These are phyloP conservation scores for Oreochromis mossambicus DNA, from an alignment of 2,797 vertebrate genomes.

Conservation along the genomic window DNA sequence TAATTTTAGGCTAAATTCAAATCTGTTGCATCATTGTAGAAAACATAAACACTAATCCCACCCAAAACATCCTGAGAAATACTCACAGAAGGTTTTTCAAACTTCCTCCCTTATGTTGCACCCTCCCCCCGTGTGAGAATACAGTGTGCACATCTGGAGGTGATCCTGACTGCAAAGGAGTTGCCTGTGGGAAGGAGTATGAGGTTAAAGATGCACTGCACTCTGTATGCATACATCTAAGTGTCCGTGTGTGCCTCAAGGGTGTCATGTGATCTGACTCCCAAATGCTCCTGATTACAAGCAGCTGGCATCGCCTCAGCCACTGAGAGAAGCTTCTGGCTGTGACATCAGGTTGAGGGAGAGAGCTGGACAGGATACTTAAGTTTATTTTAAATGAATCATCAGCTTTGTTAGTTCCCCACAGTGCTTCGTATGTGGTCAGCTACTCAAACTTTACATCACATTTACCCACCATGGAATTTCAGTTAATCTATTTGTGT, in stretches of 20 bases:
- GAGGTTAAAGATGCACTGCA: slow-evolving; percentile 56
- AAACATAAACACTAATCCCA: neutral
- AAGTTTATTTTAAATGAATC: neutral
- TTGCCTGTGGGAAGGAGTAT: slow-evolving; percentile 45
- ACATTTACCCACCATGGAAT: neutral
- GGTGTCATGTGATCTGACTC: slow-evolving; percentile 56
- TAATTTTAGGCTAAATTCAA: neutral
- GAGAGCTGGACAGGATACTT: neutral
- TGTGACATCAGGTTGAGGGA: slow-evolving; percentile 40
- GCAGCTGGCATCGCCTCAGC: slow-evolving; percentile 49
- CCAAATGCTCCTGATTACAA: slow-evolving; percentile 63
- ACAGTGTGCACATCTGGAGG: slow-evolving; percentile 65
- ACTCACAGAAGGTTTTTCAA: neutral
- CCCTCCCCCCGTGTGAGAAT: slow-evolving; percentile 43
- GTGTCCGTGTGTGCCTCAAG: slow-evolving; percentile 37
- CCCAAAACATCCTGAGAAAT: neutral
- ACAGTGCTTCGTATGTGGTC: neutral
- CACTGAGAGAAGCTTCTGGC: slow-evolving; percentile 17
- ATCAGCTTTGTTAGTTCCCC: neutral
- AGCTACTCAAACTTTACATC: neutral
- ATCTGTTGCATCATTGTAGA: neutral
- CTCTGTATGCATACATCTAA: slow-evolving; percentile 28
- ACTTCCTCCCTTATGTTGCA: neutral
- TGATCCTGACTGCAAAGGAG: slow-evolving; percentile 49
- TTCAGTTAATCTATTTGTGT: neutral